Base-by-base conservation (phyloP, 2,113 vertebrate genomes). In the Indri indri region DNA sequence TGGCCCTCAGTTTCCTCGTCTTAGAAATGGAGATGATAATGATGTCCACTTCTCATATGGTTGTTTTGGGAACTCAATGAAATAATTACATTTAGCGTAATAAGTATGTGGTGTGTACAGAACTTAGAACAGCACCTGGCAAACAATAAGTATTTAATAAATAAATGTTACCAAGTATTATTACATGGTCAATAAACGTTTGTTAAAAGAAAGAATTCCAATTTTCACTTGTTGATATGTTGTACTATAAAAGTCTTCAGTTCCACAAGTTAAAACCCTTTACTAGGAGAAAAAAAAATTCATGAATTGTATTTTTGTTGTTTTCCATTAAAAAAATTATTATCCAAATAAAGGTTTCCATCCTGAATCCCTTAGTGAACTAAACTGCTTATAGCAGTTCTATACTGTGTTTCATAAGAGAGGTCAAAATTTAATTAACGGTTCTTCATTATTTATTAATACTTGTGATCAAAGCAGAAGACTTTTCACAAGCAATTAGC, bases 391-490 rank as follows among this genome's bases (percentile, higher is more conserved):
- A 66, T 42, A 93, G 42, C 23, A 61, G 70, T 17, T 13, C 7
- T 77, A 54, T 25, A 30, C 70, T 57, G 52, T 27, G 30, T 79
- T 63, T 86, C 45, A 65, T 32, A 71, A 68, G 22, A 52, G 37
- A 81, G 50, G 73, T 32, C 37, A 18, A 70, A 81, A 71, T 42
- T 61, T 90, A 88, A 83, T 73, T 92, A 96, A 85, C 54, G 65
- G 30, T 80, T 32, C 5, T 84, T 77, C 25, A 63, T 45, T 52
- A 77, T 79, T 93, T 94, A 80, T 84, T 81, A 94, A 94, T 37
- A 90, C 65, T 80, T 94, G 73, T 86, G 81, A 90, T 93, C 87
- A 79, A 90, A 96, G 71, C 80, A 90, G 90, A 92, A 87, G 50
- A 76, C 30, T 47, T 63, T 70, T 45, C 40, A 89, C 50, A 59